Evolutionary conservation across 2,113 vertebrate genomes (phyloP), one percentile per base, ranked within the genome.

Genomic region (Elachura formosa): DNA sequence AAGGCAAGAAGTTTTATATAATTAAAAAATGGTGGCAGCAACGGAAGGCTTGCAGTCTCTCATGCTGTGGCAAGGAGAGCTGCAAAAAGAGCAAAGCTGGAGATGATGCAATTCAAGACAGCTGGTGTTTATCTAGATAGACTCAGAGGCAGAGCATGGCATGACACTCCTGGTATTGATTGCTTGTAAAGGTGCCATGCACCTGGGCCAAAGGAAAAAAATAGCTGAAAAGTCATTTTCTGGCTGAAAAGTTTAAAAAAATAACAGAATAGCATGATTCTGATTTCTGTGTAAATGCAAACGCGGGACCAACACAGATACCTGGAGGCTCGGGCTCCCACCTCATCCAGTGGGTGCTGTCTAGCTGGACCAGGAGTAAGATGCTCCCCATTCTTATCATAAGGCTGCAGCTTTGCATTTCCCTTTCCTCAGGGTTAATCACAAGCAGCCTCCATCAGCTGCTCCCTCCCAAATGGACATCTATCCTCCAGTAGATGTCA

Each of bases 241-340:
- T 73, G 22, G 2, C 36, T 48, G 49, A 51, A 92, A 90, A 72
- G 33, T 54, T 46, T 63, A 23, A 83, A 82, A 82, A 58, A 75
- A 17, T 16, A 63, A 13, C 10, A 22, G 25, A 51, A 40, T 6
- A 36, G 43, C 9, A 7, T 0, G 0, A 28, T 67, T 86, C 52
- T 56, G n/a, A 51, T 0, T 2, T 40, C n/a, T 61, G 40, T 0
- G 0, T 20, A 61, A 84, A 11, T 25, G 33, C 43, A 69, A 77
- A 26, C 0, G 0, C n/a, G 54, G 48, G 73, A 31, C 16, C 38
- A 62, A 58, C 38, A n/a, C 17, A 41, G 49, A 59, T 17, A 11
- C 34, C 23, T 4, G 0, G 8, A 40, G 40, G 17, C 26, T 28
- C 10, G 29, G 63, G 69, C 16, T 66, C 14, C 40, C 1, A 0